Conservation (phyloP, 2,113 vertebrate genomes). For the Callorhinus ursinus region DNA sequence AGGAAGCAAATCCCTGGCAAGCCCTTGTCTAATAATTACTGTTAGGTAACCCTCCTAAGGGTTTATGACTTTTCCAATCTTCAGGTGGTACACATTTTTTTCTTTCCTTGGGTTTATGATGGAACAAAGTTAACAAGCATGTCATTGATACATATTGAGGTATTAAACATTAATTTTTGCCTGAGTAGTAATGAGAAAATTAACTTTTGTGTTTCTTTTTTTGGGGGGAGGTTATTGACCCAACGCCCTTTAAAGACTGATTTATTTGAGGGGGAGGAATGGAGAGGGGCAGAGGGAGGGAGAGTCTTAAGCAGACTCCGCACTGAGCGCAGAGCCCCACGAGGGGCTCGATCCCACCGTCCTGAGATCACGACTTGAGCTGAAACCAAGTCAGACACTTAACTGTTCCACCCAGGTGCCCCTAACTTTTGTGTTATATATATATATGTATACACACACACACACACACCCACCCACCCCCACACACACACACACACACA, state of each 20-base stretch:
- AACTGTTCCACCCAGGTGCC: neutral
- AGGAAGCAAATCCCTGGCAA: neutral
- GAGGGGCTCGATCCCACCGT: neutral
- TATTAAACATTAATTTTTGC: neutral
- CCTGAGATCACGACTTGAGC: neutral
- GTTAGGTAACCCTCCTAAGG: neutral
- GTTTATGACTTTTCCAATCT: neutral
- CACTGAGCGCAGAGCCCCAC: neutral
- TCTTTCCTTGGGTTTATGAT: neutral
- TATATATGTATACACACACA: neutral
- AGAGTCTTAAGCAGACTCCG: neutral
- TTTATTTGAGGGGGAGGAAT: neutral
- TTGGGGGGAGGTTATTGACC: neutral
- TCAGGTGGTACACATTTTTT: neutral
- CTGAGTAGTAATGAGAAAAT: neutral
- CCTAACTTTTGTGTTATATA: neutral
- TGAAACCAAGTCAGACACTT: neutral
- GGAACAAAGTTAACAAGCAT: neutral
- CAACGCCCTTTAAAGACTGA: neutral
- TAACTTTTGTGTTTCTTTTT: neutral
- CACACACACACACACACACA: neutral
- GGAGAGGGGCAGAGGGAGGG: neutral
- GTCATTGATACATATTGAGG: rapidly evolving
- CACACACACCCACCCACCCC: too few species aligned
- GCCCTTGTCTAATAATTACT: neutral